A percentile compares a stretch with the other conserved stretches of the same genome.
These are phyloP conservation scores for Danio aesculapii DNA, from an alignment of 2,797 vertebrate species.

Conservation along the genomic window DNA sequence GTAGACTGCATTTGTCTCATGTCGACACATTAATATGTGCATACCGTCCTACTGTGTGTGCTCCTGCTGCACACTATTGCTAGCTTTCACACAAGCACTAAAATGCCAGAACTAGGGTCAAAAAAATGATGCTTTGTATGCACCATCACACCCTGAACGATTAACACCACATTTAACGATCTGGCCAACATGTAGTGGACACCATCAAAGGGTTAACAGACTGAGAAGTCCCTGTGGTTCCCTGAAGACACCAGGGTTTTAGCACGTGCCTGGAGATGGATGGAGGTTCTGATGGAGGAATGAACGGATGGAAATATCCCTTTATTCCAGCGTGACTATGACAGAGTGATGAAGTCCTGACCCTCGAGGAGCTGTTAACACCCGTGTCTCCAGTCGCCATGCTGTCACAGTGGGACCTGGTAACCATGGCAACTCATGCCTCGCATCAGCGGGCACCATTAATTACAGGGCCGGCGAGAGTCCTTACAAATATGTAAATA, in stretches of 20 bases:
- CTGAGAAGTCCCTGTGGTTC: background rate
- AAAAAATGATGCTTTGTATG: background rate
- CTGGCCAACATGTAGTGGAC: background rate
- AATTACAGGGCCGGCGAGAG: constrained; percentile 55
- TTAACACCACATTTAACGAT: background rate
- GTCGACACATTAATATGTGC: too few species aligned
- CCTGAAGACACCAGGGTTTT: constrained; percentile 10
- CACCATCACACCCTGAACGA: background rate
- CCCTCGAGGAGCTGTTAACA: constrained; percentile 54
- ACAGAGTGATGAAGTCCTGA: constrained; percentile 51
- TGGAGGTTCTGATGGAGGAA: constrained; percentile 34
- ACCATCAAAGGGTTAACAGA: background rate
- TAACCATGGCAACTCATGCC: constrained; percentile 57
- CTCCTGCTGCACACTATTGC: too few species aligned
- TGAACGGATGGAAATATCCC: constrained; percentile 47
- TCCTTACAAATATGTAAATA: constrained; percentile 55
- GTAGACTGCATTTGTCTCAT: too few species aligned
- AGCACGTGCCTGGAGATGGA: constrained; percentile 38
- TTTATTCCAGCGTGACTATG: constrained; percentile 53
- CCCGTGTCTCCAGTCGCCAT: constrained; percentile 49
- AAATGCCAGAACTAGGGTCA: background rate
- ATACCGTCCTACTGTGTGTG: too few species aligned
- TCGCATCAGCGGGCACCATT: constrained; percentile 49
- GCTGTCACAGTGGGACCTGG: constrained; percentile 34
- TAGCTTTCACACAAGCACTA: background rate